phyloP scores from a whole-genome alignment of 1,140 invertebrate genomes.

The Drosophila pseudoananassae region DNA sequence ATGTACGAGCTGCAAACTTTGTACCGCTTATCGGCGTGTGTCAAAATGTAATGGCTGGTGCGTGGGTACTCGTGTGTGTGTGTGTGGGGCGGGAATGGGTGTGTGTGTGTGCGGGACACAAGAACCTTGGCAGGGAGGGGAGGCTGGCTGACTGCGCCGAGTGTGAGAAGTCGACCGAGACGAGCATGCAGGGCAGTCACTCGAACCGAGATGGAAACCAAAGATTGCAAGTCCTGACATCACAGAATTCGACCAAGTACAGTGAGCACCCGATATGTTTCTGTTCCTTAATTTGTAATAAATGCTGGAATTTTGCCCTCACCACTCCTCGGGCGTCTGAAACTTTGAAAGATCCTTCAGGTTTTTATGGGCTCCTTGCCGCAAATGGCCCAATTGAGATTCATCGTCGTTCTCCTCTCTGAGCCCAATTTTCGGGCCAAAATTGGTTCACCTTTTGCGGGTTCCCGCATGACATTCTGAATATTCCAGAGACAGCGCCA shows the following conservation, averaged over 20 bases:
- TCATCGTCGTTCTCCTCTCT: conserved; percentile 1
- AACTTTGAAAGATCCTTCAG: conserved; percentile 13
- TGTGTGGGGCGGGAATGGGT: too few species aligned
- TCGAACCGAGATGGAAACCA: neutral
- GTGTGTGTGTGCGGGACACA: too few species aligned
- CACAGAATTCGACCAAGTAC: neutral
- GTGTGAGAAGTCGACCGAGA: too few species aligned
- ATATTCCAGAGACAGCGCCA: conserved; percentile 44
- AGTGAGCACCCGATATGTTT: neutral
- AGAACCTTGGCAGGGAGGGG: too few species aligned
- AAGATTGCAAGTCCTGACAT: neutral
- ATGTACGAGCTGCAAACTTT: conserved; percentile 40
- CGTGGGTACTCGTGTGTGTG: neutral
- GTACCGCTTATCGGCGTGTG: conserved; percentile 40
- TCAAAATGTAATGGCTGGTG: conserved; percentile 35
- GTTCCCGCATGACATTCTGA: conserved; percentile 45
- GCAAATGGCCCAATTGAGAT: conserved; percentile 13
- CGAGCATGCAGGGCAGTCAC: neutral
- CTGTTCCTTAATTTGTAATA: too few species aligned
- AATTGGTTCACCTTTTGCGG: conserved; percentile 42
- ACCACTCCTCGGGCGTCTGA: neutral
- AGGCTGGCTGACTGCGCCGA: too few species aligned
- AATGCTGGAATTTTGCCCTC: too few species aligned
- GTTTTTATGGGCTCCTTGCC: neutral
- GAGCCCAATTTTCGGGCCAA: neutral